Conservation (phyloP, 2,888 invertebrate species). For the Luperina nickerlii region DNA sequence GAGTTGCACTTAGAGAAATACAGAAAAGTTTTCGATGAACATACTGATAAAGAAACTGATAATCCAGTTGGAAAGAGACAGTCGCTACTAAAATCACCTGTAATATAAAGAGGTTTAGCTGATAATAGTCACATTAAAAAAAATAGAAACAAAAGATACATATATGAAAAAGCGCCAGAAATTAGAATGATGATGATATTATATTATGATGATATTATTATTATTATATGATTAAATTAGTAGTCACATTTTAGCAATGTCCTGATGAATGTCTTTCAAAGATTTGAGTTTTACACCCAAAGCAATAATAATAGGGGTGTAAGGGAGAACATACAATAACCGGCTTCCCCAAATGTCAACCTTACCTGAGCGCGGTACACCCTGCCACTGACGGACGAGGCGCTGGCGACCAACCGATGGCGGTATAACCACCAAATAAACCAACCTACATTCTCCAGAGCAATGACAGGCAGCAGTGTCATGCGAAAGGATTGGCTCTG, state of each 20-base stretch:
- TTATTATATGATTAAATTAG: too few species aligned
- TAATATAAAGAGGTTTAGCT: neutral
- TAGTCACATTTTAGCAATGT: neutral
- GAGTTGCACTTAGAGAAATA: neutral
- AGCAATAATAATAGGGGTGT: fast-evolving
- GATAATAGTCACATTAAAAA: neutral
- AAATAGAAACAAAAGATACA: neutral
- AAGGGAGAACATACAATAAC: neutral
- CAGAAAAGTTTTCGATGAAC: neutral
- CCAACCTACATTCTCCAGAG: too few species aligned
- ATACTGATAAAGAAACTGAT: too few species aligned
- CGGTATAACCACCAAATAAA: too few species aligned
- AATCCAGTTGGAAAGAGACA: neutral
- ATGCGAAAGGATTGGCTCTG: too few species aligned
- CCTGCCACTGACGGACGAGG: too few species aligned
- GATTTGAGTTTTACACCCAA: neutral
- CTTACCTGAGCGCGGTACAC: too few species aligned
- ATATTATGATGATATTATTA: too few species aligned
- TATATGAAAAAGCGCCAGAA: neutral
- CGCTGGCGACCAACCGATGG: too few species aligned
- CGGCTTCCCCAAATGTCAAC: neutral
- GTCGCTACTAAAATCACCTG: neutral
- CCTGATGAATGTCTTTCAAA: neutral
- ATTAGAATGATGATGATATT: too few species aligned
- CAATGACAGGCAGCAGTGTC: too few species aligned